Evolutionary conservation across 2,113 vertebrate species (phyloP).

Genomic region (Osmerus mordax): DNA sequence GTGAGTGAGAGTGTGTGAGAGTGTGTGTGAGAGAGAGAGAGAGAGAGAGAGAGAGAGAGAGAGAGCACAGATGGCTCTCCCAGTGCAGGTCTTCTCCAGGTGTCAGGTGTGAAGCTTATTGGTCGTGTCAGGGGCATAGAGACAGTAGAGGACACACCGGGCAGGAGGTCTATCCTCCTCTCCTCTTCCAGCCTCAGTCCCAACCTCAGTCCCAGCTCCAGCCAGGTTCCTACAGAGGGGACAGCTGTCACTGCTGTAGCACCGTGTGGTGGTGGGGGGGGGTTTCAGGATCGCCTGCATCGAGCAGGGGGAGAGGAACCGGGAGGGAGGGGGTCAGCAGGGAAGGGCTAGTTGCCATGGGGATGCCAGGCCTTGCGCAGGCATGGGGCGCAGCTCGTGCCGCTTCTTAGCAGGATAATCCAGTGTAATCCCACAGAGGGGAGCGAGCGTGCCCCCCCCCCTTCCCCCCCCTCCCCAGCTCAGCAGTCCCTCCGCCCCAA

Average conservation of each 20-base stretch:
- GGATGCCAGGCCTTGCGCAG: conserved; percentile 53
- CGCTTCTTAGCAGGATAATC: conserved; percentile 70
- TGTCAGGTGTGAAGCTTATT: conserved; percentile 35
- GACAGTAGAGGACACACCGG: conserved; percentile 48
- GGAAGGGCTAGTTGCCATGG: conserved; percentile 52
- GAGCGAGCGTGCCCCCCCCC: conserved; percentile 39
- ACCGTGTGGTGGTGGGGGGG: conserved; percentile 25
- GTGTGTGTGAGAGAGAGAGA: too few species aligned
- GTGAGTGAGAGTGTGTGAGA: too few species aligned
- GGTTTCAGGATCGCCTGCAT: conserved; percentile 12
- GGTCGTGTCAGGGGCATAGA: conserved; percentile 36
- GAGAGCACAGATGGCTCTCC: conserved; percentile 36
- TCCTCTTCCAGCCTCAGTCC: background rate
- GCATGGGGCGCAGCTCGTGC: conserved; percentile 60
- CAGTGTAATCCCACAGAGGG: conserved; percentile 70
- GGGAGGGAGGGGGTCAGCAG: background rate
- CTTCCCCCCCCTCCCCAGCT: too few species aligned
- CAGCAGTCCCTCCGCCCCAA: conserved; percentile 12
- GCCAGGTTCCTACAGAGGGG: too few species aligned
- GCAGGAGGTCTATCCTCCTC: conserved; percentile 12
- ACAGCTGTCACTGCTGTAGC: background rate
- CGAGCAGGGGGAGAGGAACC: background rate
- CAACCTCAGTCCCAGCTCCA: background rate
- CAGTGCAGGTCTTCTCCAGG: conserved; percentile 17
- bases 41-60: conserved; percentile 2